phyloP scores from a whole-genome alignment of 2,797 vertebrate species.

The Gorsachius magnificus region DNA sequence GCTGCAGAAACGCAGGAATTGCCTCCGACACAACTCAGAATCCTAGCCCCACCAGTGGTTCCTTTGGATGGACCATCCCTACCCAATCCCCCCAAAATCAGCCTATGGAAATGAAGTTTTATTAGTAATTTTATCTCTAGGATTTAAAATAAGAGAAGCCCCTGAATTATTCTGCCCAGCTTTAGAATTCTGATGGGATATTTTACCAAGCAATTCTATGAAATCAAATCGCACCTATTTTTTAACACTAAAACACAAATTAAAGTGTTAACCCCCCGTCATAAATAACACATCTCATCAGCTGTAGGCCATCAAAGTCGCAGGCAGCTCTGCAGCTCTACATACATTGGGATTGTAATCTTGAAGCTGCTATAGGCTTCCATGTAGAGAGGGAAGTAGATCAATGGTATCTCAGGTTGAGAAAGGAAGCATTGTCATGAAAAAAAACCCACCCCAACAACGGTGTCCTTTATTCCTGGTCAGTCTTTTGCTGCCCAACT shows the following conservation, averaged over 20 bases:
- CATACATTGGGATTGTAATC: neutral
- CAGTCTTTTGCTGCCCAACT: conserved; percentile 7
- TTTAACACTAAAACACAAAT: neutral
- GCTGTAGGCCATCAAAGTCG: neutral
- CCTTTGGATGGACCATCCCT: neutral
- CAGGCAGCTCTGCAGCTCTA: conserved; percentile 1
- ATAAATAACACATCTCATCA: neutral
- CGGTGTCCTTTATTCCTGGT: neutral
- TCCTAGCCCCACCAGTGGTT: neutral
- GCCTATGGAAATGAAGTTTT: neutral
- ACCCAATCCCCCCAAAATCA: neutral
- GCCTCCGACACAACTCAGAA: neutral
- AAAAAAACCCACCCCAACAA: neutral
- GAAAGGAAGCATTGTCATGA: neutral
- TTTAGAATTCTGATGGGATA: neutral
- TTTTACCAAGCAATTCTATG: neutral
- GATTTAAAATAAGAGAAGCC: neutral
- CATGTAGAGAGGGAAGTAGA: neutral
- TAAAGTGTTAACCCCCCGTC: conserved; percentile 24
- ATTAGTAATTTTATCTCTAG: neutral
- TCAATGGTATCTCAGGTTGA: neutral
- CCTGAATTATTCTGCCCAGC: neutral
- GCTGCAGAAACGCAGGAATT: neutral
- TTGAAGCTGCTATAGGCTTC: neutral
- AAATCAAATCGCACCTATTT: neutral